Base-by-base conservation (phyloP, 2,888 invertebrate genomes). In the Sceliomorpha sp. region DNA sequence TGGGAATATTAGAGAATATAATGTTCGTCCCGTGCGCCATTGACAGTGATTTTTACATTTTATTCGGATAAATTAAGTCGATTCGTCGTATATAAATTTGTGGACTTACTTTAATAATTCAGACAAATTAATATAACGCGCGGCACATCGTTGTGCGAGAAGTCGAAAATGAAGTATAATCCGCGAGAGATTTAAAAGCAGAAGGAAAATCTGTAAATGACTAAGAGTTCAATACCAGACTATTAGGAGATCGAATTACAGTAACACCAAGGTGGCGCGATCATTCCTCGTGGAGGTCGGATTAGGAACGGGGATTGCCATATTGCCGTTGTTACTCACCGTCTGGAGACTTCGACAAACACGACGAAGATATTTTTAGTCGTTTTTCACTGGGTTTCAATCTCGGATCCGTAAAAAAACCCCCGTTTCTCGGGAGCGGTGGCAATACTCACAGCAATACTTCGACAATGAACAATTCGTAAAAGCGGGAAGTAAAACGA, bases 161-260 rank as follows among this genome's bases (percentile, higher is more conserved):
- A 26, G 34, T 36, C 12, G 36, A 32, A 20, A 20, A 20, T 20
- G 10, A 10, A 32, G 9, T 29, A 9, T 8, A 4, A 1, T 29
- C 9, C 29, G 29, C 8, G 12, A 32, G 10, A 32, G 32, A 10
- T 32, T 9, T 10, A 32, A 42, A 53, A 31, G 1, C 32, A 9
- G 8, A 14, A 44, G 37, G 27, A 34, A 47, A 55, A 32, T 59
- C 39, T 15, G 64, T 62, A 78, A 80, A 82, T 81, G 75, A 75
- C 73, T 68, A 68, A 79, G 79, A 82, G 82, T 82, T 79, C 78
- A 79, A 84, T 84, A 82, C 79, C 76, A 53, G 50, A 50, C 78
- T 74, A 77, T 82, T 77, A 81, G 71, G 72, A 44, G 14, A 50
- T 68, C 47, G 42, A 44, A 55, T 74, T 72, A 72, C 53, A 47